Evolutionary conservation across 2,888 invertebrate species (phyloP).

Genomic region (Calephelis perditalis): DNA sequence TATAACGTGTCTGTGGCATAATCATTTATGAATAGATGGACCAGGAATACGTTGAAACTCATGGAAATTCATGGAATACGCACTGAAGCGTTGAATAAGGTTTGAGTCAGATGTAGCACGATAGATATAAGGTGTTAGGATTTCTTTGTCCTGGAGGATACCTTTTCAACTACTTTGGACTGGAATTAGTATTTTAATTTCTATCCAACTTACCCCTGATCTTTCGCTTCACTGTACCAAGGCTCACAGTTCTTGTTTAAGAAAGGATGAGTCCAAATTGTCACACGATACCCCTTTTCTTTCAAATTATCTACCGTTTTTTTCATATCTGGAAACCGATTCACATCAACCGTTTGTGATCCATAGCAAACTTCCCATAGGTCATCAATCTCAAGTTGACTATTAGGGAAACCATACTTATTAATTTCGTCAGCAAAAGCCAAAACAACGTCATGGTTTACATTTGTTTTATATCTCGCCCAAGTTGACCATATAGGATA

Average conservation of each 20-base stretch:
- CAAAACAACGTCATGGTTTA: conserved; percentile 69
- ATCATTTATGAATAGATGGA: no score
- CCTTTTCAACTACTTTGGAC: no score
- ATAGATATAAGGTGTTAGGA: no score
- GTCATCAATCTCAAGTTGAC: conserved; percentile 82
- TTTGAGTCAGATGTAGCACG: no score
- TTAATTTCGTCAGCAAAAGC: conserved; percentile 73
- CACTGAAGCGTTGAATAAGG: no score
- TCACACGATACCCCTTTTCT: conserved; percentile 73
- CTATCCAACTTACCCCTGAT: conserved; percentile 54
- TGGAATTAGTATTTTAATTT: no score
- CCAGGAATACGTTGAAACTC: no score
- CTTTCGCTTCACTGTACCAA: conserved; percentile 61
- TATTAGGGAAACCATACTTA: conserved; percentile 66
- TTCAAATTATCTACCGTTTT: conserved; percentile 58
- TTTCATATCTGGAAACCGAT: conserved; percentile 76
- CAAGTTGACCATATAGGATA: conserved; percentile 84
- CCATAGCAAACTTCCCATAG: conserved; percentile 82
- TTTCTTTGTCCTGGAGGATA: no score
- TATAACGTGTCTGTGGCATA: no score
- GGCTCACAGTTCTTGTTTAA: conserved; percentile 77
- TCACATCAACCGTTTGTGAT: conserved; percentile 65
- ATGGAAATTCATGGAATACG: no score
- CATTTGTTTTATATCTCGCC: conserved; percentile 76
- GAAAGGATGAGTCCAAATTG: conserved; percentile 82